Base-by-base conservation (phyloP, 2,113 vertebrate species). In the Xiphophorus hellerii region DNA sequence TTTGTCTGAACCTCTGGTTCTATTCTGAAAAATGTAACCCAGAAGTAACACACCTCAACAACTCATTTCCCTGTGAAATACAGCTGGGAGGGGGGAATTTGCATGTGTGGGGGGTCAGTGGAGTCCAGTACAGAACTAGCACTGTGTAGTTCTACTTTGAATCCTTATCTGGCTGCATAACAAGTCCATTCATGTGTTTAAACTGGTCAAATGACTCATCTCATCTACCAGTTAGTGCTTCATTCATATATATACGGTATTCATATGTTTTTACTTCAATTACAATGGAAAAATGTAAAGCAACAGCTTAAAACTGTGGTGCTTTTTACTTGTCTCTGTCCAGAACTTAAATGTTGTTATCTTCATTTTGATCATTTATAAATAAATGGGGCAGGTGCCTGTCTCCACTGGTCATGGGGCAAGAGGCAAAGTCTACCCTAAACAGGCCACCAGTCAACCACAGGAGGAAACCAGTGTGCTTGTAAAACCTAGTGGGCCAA, bases 1-100 rank as follows among this genome's bases (percentile, higher is more conserved):
- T 28, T 48, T 29, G 28, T 17, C 25, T 67, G 4, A 44, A 20
- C 44, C 44, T 48, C 15, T 48, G 44, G 17, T 20, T 71, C 33
- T 17, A 14, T 10, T 13, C 6, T 37, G 11, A 22, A 35, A 69
- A 71, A 37, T 7, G n/a, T 61, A 3, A 42, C 15, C 33, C 71
- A 51, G 22, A 65, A n/a, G 20, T 61, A 39, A 29, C 29, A 61
- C 51, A 62, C 48, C 67, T 64, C 9, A 62, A 15, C 39, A n/a
- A 11, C 81, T 83, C 6, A 91, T 92, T 91, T 92, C 77, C 82
- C 77, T 77, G 87, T 82, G 77, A 91, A 90, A 91, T 89, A 63
- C 71, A 84, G 62, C 61, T 44, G 42, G 30, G 25, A 33, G 42
- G 25, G 27, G 35, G 27, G 35, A 4, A 88, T 93, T 93, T 93